Evolutionary conservation across 1,140 invertebrate species (phyloP).

Genomic region (Brachionus angularis): DNA sequence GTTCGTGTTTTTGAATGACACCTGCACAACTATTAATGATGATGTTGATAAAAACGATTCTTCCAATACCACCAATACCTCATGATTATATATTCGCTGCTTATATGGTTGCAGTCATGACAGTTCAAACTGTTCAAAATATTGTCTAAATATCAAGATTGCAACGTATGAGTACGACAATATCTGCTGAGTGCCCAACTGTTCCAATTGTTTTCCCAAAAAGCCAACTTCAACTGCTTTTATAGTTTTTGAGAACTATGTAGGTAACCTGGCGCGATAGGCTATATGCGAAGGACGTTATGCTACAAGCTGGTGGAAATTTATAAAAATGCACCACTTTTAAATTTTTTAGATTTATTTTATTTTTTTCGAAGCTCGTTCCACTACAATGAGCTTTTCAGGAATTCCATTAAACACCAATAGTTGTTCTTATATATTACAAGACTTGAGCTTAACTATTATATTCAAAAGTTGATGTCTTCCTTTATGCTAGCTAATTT

Average conservation of each 20-base stretch:
- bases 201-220: constrained; percentile 55
- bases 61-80: constrained; percentile 8
- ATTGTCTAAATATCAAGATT: constrained; percentile 52
- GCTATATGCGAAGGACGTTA: constrained; percentile 65
- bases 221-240: constrained; percentile 60
- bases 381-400: constrained; percentile 58
- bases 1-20: constrained; percentile 73
- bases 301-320: constrained; percentile 63
- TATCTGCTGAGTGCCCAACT: constrained; percentile 51
- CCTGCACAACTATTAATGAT: constrained; percentile 61
- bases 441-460: constrained; percentile 50
- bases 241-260: constrained; percentile 65
- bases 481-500: constrained; percentile 51
- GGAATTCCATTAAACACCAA: constrained; percentile 57
- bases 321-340: background rate
- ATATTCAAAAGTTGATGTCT: constrained; percentile 53
- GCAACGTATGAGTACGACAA: constrained; percentile 60
- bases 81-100: constrained; percentile 54
- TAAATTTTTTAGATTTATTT: constrained; percentile 22
- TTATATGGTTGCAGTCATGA: constrained; percentile 65
- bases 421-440: constrained; percentile 53
- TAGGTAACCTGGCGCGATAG: constrained; percentile 61
- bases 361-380: constrained; percentile 55
- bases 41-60: constrained; percentile 19
- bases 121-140: constrained; percentile 66